Evolutionary conservation across 2,888 invertebrate species (phyloP).

Genomic region (Tetragnatha montana): DNA sequence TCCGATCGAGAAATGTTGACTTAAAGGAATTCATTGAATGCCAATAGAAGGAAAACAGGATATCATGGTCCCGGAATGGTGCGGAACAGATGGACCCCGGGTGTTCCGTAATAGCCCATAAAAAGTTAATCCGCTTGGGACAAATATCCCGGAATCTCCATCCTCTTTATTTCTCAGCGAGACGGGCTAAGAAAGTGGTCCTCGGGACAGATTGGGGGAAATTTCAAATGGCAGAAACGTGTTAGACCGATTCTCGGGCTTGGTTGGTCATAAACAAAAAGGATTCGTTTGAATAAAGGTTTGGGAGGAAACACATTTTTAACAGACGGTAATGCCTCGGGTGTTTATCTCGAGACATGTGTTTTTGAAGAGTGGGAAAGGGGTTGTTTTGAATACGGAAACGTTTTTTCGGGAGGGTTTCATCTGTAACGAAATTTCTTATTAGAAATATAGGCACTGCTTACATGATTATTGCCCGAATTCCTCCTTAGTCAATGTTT

Average conservation of each 20-base stretch:
- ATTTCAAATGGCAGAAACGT: neutral
- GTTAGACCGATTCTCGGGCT: neutral
- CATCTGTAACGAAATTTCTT: too few species aligned
- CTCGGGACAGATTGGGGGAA: neutral
- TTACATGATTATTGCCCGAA: too few species aligned
- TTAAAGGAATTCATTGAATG: slow-evolving; percentile 21
- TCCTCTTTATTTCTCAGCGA: slow-evolving; percentile 3
- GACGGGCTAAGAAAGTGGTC: neutral
- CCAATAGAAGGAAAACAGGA: slow-evolving; percentile 27
- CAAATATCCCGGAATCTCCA: slow-evolving; percentile 9
- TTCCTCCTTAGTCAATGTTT: too few species aligned
- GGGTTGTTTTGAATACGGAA: too few species aligned
- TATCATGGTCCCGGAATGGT: neutral
- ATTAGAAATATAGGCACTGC: too few species aligned
- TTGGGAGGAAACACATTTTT: neutral
- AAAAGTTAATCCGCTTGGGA: neutral
- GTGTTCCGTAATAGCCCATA: neutral
- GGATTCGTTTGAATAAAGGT: neutral
- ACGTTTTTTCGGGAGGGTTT: too few species aligned
- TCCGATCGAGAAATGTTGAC: slow-evolving; percentile 31
- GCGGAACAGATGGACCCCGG: neutral
- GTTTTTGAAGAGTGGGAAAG: neutral
- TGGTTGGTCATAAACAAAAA: neutral
- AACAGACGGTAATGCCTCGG: neutral
- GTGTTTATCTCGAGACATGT: neutral